Evolutionary conservation across 2,888 invertebrate genomes (phyloP), one percentile per base, ranked within the genome.

Genomic region (Campaea margaritaria): DNA sequence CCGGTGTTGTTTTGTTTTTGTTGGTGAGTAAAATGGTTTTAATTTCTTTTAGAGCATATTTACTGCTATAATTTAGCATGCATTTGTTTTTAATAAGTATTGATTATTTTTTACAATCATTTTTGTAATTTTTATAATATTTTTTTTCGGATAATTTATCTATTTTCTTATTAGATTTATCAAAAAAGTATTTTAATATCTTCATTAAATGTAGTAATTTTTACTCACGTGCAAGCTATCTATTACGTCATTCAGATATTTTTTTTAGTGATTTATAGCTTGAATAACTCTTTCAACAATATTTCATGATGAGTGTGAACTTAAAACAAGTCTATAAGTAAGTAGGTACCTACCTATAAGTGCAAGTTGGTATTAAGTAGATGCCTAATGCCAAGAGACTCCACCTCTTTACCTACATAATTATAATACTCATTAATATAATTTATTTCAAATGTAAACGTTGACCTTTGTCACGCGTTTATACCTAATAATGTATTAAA

Each of bases 1-100:
- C 65, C 62, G 62, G 79, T 78, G 75, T 72, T 75, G 71, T 78
- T 79, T 72, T 71, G 70, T 64, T 71, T 49, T 60, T 60, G 49
- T 64, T 57, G 58, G 82, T 82, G 65, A 81, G 82, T 77, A 54
- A 46, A 51, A 48, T 46, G 16, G 5, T 52, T 64, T 68, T 65
- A 60, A 59, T 50, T 51, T 34, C 2, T 21, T 21, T 21, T 21
- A 3, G 21, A 21, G 21, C 21, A 21, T 5, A 5, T 21, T 21
- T 21, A 21, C 5, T 21, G 5, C 3, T 3, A 5, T 2, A 2
- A 21, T 21, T 21, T 21, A 3, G 21, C 5, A 3, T 21, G 21
- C n/a, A n/a, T n/a, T 21, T 21, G 2, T 21, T 21, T 21, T 21
- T 21, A 3, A 21, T 21, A 5, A 21, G 21, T 21, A 21, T 5